phyloP scores from a whole-genome alignment of 2,797 vertebrate genomes.

The Fundulus diaphanus region DNA sequence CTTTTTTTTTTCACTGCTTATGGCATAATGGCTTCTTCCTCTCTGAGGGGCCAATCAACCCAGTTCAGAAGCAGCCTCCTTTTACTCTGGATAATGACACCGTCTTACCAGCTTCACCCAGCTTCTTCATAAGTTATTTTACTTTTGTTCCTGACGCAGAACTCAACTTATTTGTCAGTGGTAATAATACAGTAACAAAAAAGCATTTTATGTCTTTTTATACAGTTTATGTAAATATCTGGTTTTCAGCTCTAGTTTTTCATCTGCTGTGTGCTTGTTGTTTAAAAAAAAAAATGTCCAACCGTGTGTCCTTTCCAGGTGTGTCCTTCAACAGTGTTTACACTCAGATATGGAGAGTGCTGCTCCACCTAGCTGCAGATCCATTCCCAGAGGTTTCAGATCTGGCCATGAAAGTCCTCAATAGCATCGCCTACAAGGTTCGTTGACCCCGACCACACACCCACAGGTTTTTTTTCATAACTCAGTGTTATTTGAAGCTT shows the following conservation, averaged over 20 bases:
- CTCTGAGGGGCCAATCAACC: no score
- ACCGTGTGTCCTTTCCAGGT: slow-evolving; percentile 74
- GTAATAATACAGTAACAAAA: not conserved
- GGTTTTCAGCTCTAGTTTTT: not conserved
- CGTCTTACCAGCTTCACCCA: not conserved
- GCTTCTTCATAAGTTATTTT: not conserved
- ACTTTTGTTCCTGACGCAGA: not conserved
- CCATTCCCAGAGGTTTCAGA: slow-evolving; percentile 96
- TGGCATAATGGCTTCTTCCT: no score
- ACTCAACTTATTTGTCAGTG: not conserved
- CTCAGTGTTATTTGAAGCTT: no score
- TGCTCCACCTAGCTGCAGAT: slow-evolving; percentile 94
- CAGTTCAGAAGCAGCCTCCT: no score
- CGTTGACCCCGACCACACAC: not conserved
- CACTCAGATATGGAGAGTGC: slow-evolving; percentile 97
- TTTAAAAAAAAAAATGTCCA: not conserved
- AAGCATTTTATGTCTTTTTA: not conserved
- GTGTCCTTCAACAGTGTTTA: slow-evolving; percentile 99
- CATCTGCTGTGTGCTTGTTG: not conserved
- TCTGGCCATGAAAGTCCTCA: slow-evolving; percentile 97
- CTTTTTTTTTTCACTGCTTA: no score
- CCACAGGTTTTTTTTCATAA: no score
- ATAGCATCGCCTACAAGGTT: slow-evolving; percentile 98
- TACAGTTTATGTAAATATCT: not conserved
- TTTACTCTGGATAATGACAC: not conserved